Base-by-base conservation (phyloP, 1,140 invertebrate species). In the Zaprionus vittiger region DNA sequence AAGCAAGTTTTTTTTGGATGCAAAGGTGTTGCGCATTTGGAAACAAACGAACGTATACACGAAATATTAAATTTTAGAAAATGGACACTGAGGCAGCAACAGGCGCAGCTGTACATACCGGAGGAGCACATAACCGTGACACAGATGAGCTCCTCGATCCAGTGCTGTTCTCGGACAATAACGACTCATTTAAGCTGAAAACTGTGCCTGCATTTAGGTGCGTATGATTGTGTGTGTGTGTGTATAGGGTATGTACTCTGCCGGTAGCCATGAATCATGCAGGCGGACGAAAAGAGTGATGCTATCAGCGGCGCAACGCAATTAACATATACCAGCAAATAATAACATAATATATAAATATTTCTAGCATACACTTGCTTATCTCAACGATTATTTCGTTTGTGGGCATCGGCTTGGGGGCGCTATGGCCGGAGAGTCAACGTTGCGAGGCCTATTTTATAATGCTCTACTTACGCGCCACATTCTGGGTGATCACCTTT, bases 391-490 rank as follows among this genome's bases (percentile, higher is more conserved):
- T 80, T 7, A 93, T 96, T 65, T 95, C 95, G 77, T 93, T 95
- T 60, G 84, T 93, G 61, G 95, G 95, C 22, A 94, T 96, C 55
- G 83, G 94, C 34, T 94, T 95, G 79, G 93, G 95, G 7, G 92
- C 93, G 1, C 38, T 93, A 2, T 95, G 94, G 93, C 94, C 94
- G 4, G 93, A 94, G 73, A 79, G 93, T 22, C 93, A 93, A 68
- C 94, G 94, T 91, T 96, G 95, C 69, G 93, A 95, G 73, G 95
- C 95, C 38, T 96, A 96, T 80, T 96, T 95, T 86, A 94, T 95
- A 77, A 94, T 95, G 81, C 93, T 95, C 15, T 95, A 96, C 83
- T 92, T 95, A 47, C 94, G 95, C 60, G 94, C 94, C 59, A 93
- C 91, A 26, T 95, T 95, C 74, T 96, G 95, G 95, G 81, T 95